phyloP scores from a whole-genome alignment of 2,888 invertebrate genomes.

The Metacarcinus magister region DNA sequence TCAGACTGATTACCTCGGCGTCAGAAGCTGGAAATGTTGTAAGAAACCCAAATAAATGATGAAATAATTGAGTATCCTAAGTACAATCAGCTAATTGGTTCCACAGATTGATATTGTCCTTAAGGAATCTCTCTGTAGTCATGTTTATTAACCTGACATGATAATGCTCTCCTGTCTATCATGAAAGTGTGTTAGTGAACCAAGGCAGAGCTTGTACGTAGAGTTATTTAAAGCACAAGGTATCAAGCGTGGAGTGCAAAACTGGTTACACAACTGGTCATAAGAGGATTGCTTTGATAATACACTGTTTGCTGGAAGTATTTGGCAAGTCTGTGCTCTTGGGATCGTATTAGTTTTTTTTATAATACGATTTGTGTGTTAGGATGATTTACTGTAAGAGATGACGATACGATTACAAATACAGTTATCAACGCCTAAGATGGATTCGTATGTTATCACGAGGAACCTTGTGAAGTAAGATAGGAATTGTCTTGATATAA shows the following conservation, averaged over 20 bases:
- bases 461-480: too few species aligned
- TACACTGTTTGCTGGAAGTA: background rate
- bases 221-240: background rate
- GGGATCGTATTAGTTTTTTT: too few species aligned
- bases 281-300: background rate
- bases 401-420: too few species aligned
- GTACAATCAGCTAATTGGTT: background rate
- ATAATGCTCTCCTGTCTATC: background rate
- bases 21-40: background rate
- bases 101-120: background rate
- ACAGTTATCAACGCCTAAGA: too few species aligned
- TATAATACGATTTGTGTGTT: too few species aligned
- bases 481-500: too few species aligned
- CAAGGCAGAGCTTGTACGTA: too few species aligned
- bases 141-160: background rate
- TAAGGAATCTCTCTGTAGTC: background rate
- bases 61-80: background rate
- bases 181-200: too few species aligned
- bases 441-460: too few species aligned
- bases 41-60: background rate
- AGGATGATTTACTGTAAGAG: too few species aligned
- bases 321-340: background rate
- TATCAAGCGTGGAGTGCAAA: background rate
- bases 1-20: background rate
- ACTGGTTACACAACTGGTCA: background rate